Evolutionary conservation across 1,140 invertebrate species (phyloP).

Genomic region (Tetranychus cinnabarinus): DNA sequence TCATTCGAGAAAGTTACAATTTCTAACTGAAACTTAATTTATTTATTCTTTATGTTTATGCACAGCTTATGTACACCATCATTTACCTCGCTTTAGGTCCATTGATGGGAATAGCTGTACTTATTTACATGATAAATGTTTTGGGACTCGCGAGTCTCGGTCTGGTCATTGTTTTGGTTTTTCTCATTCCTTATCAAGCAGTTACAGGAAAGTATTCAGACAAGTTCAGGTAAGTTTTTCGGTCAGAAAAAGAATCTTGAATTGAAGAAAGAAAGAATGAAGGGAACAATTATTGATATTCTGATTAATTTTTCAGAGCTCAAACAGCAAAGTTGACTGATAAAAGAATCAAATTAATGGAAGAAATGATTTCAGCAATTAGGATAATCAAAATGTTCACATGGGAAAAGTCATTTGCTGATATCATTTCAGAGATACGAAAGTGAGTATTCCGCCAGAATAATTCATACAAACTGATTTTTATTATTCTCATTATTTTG

Average conservation of each 20-base stretch:
- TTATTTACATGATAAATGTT: constrained; percentile 7
- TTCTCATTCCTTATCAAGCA: constrained; percentile 1
- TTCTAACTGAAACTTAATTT: no score
- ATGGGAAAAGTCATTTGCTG: constrained; percentile 53
- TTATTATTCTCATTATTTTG: neutral
- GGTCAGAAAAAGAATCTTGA: no score
- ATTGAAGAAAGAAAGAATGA: no score
- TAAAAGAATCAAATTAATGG: constrained; percentile 58
- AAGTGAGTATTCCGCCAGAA: constrained; percentile 9
- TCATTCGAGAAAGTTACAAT: no score
- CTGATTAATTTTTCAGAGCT: constrained; percentile 11
- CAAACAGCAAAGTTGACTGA: constrained; percentile 50
- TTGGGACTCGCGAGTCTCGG: constrained; percentile 1
- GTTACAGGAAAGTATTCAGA: neutral
- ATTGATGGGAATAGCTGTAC: constrained; percentile 5
- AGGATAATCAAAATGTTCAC: constrained; percentile 55
- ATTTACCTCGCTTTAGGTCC: constrained; percentile 1
- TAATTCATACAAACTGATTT: neutral
- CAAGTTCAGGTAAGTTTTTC: neutral
- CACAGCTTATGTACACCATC: neutral
- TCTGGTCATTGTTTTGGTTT: constrained; percentile 3
- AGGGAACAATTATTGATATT: neutral
- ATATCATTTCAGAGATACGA: constrained; percentile 31
- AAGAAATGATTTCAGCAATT: constrained; percentile 69
- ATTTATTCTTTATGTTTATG: no score